Evolutionary conservation across 2,888 invertebrate species (phyloP).

Genomic region (Pardosa pseudoannulata): DNA sequence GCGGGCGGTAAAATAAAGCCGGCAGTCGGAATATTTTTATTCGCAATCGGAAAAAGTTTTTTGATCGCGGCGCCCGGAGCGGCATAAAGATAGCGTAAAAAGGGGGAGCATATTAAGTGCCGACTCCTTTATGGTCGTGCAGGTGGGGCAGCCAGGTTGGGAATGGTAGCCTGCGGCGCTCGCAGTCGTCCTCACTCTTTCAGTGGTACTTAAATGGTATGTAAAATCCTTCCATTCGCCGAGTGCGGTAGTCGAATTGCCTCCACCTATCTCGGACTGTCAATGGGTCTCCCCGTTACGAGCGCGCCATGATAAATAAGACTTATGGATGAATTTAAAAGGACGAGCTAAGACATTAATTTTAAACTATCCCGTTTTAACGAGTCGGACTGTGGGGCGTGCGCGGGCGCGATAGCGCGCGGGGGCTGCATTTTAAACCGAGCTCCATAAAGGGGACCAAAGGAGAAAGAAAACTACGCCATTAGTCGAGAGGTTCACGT

Average conservation of each 20-base stretch:
- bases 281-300: constrained; percentile 61
- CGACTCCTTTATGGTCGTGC: constrained; percentile 42
- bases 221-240: constrained; percentile 60
- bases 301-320: constrained; percentile 72
- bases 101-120: constrained; percentile 29
- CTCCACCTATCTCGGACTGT: constrained; percentile 70
- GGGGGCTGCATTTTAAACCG: constrained; percentile 66
- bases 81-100: constrained; percentile 20
- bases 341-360: constrained; percentile 72
- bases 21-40: constrained; percentile 54
- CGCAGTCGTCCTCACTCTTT: constrained; percentile 22
- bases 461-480: constrained; percentile 73
- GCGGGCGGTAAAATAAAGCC: constrained; percentile 68
- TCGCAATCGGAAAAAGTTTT: constrained; percentile 50
- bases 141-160: constrained; percentile 46
- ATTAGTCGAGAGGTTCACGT: constrained; percentile 72
- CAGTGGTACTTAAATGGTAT: constrained; percentile 62
- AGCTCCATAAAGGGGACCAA: constrained; percentile 62
- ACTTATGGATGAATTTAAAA: constrained; percentile 73
- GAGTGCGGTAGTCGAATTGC: constrained; percentile 61
- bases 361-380: constrained; percentile 73
- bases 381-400: constrained; percentile 66
- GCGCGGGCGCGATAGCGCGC: constrained; percentile 35
- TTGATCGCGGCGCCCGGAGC: constrained; percentile 38
- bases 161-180: constrained; percentile 35